Evolutionary conservation across 2,113 vertebrate species (phyloP).

Genomic region (Chionodraco myersi): DNA sequence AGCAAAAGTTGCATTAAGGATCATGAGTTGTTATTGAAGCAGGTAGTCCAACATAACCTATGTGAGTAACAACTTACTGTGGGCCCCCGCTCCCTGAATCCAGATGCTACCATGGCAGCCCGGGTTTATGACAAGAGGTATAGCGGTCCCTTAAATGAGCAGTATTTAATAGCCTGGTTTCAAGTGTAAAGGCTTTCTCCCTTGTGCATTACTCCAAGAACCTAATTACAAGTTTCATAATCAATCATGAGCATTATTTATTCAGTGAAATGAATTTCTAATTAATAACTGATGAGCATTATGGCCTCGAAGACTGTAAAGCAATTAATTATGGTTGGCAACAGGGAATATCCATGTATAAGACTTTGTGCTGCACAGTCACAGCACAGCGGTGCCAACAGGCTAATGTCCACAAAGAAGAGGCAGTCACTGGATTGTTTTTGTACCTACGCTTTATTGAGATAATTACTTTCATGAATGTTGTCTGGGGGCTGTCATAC

Average conservation of each 20-base stretch:
- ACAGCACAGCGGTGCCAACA: constrained; percentile 81
- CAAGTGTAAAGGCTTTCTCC: constrained; percentile 87
- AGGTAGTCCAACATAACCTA: constrained; percentile 60
- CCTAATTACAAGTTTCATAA: constrained; percentile 99
- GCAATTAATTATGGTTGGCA: constrained; percentile 97
- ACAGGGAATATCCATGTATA: constrained; percentile 88
- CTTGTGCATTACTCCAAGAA: constrained; percentile 90
- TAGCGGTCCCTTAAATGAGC: constrained; percentile 85
- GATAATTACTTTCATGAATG: constrained; percentile 78
- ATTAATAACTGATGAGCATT: constrained; percentile 99
- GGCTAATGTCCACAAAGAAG: constrained; percentile 84
- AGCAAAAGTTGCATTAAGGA: constrained; percentile 44
- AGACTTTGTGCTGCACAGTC: constrained; percentile 87
- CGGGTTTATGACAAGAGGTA: constrained; percentile 77
- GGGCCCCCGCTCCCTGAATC: constrained; percentile 58
- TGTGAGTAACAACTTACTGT: constrained; percentile 43
- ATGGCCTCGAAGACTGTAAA: constrained; percentile 96
- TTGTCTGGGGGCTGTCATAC: constrained; percentile 48
- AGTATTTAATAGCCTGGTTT: constrained; percentile 87
- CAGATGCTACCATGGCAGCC: constrained; percentile 60
- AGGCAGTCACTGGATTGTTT: constrained; percentile 70
- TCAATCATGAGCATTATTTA: constrained; percentile 99
- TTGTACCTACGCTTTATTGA: constrained; percentile 68
- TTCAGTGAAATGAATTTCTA: constrained; percentile 99
- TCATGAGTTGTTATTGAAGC: constrained; percentile 48